phyloP scores from a whole-genome alignment of 2,113 vertebrate genomes.

The Orthochromis malagaraziensis region DNA sequence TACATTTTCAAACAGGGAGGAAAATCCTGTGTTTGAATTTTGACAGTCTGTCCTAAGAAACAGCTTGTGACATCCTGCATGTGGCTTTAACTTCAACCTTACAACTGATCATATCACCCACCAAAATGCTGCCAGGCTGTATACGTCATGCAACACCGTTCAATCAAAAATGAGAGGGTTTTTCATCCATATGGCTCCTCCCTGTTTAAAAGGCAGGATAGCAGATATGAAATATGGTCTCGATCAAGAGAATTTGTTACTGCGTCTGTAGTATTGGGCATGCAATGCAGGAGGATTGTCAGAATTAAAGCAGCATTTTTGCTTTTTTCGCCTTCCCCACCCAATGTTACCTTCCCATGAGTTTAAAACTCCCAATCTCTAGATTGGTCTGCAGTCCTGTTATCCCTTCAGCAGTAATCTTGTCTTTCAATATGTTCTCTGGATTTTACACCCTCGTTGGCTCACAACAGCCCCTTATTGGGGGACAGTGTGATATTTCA shows the following conservation, averaged over 20 bases:
- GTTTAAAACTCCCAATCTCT: neutral
- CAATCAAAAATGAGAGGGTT: neutral
- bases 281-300: neutral
- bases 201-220: neutral
- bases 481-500: constrained; percentile 1
- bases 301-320: neutral
- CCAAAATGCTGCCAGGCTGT: neutral
- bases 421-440: neutral
- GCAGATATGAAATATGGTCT: neutral
- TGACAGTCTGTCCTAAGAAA: neutral
- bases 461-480: constrained; percentile 3
- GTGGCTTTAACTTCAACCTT: neutral
- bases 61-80: neutral
- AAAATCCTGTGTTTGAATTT: neutral
- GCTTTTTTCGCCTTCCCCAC: neutral
- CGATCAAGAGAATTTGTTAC: neutral
- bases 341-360: neutral
- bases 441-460: neutral
- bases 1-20: neutral
- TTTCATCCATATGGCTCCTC: neutral
- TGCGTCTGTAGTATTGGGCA: neutral
- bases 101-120: neutral
- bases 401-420: neutral
- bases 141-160: neutral
- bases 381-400: neutral